Evolutionary conservation across 2,888 invertebrate genomes (phyloP), one percentile per base, ranked within the genome.

Genomic region (Chelonus formosanus): DNA sequence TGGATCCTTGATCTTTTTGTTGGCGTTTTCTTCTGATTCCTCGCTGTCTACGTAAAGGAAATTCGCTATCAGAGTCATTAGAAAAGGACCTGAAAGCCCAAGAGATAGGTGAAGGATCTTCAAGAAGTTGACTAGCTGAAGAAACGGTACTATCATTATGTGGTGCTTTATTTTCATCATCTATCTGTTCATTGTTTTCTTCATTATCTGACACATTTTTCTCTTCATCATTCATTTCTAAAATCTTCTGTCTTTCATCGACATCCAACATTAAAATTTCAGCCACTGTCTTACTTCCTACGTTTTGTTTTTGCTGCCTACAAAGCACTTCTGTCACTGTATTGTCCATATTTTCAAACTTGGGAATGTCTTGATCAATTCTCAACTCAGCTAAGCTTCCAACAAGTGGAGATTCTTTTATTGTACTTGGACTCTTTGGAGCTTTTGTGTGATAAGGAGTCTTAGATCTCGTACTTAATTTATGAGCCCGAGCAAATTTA

Each of bases 121-220:
- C 84, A 34, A 84, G 62, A 0, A 84, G 76, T 63, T 84, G 84
- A 70, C 84, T 83, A 3, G 83, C 84, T 60, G 84, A 84, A 0
- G 81, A 83, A 1, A 84, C 76, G 3, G 82, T 81, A 64, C 84
- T 84, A 65, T 84, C 82, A 71, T 83, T 84, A 67, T 80, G 81
- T 7, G 67, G 56, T 0, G 74, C 71, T 45, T 72, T 70, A 3
- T 75, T 73, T 7, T 73, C 69, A n/a, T 69, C 68, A 48, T 60
- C 36, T 20, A 55, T 56, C 5, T 56, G 72, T 7, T 73, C 71
- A 0, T 65, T 65, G 4, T 65, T 20, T 52, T 66, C 62, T 59
- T 53, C 48, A 54, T 59, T 55, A 6, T 31, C 36, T 20, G 31
- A 5, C 6, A 7, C 20, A 35, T 7, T 36, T 40, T 45, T 20